These are phyloP conservation scores for Crotalus tigris DNA, from an alignment of 2,113 vertebrate genomes.

Conservation along the genomic window DNA sequence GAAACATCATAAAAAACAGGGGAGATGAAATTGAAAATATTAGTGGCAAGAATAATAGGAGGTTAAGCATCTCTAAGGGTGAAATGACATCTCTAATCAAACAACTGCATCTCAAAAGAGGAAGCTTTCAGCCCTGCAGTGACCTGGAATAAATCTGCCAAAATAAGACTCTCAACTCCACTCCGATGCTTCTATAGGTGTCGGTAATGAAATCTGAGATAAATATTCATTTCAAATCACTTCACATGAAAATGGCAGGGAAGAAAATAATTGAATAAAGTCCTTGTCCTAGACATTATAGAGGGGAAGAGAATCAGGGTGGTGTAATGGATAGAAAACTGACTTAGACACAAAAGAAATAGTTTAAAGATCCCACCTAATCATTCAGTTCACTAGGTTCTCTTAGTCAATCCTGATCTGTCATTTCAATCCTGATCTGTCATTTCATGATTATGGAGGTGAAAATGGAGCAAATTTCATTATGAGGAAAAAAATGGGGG, in stretches of 20 bases:
- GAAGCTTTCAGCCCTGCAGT: not conserved
- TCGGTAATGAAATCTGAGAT: not conserved
- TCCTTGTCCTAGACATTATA: not conserved
- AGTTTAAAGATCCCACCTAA: not conserved
- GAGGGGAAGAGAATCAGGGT: not conserved
- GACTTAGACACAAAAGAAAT: not conserved
- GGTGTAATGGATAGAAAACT: not conserved
- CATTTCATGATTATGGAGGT: not conserved
- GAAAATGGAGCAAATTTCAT: fast-evolving
- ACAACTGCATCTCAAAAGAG: not conserved
- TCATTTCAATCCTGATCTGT: not conserved
- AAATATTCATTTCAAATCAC: not conserved
- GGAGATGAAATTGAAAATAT: not conserved
- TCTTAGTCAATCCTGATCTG: not conserved
- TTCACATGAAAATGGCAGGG: not conserved
- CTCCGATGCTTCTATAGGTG: slow-evolving; percentile 9
- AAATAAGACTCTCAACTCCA: not conserved
- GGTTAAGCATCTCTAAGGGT: not conserved
- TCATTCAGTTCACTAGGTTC: not conserved
- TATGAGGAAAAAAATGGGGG: not conserved
- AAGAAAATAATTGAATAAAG: not conserved
- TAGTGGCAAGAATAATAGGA: not conserved
- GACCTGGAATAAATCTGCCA: slow-evolving; percentile 31
- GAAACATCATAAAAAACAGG: not conserved
- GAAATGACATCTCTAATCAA: not conserved